Evolutionary conservation across 2,113 vertebrate genomes (phyloP).

Genomic region (Choloepus hoffmanni): DNA sequence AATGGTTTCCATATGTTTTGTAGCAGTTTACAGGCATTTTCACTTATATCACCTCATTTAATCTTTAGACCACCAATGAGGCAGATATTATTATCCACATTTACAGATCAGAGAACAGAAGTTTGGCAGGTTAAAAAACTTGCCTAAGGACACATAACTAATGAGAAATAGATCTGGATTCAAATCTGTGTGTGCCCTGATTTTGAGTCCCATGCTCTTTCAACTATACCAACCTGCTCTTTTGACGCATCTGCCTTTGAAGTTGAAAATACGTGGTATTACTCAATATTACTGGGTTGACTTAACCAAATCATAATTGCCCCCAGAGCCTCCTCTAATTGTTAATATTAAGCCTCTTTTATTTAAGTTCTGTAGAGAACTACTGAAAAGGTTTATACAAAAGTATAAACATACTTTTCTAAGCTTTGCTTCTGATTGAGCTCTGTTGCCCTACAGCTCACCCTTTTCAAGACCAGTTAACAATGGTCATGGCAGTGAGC

Average conservation of each 20-base stretch:
- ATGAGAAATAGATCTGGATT: not conserved
- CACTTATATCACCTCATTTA: conserved; percentile 3
- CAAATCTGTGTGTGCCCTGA: not conserved
- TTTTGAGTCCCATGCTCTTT: not conserved
- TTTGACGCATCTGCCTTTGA: not conserved
- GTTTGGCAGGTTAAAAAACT: not conserved
- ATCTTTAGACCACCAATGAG: not conserved
- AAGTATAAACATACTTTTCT: not conserved
- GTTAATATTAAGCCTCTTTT: not conserved
- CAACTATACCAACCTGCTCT: not conserved
- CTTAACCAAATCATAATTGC: not conserved
- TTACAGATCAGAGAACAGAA: not conserved
- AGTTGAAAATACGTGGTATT: not conserved
- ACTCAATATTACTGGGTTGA: not conserved
- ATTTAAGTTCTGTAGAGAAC: not conserved
- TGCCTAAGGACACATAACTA: not conserved
- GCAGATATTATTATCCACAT: not conserved
- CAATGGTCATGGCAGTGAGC: not conserved
- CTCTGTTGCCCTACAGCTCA: not conserved
- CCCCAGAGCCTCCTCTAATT: not conserved
- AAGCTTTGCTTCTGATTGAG: not conserved
- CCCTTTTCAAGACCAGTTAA: not conserved
- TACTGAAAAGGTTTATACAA: not conserved
- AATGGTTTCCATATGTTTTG: not conserved
- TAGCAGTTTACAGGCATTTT: not conserved